Base-by-base conservation (phyloP, 2,888 invertebrate species). In the Caenorhabditis wallacei region DNA sequence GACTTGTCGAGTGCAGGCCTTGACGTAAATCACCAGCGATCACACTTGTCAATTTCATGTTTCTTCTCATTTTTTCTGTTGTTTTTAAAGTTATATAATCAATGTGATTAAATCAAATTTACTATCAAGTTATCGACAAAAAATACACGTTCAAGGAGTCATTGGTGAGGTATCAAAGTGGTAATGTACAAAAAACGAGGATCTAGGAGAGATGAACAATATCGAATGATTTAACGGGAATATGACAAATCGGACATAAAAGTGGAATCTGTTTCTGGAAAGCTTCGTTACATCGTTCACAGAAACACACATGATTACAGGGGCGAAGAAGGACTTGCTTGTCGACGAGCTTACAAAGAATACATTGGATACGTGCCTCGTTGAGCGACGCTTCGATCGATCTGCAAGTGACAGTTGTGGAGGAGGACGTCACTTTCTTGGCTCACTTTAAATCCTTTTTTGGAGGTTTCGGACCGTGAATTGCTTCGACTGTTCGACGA, bases 231-330 rank as follows among this genome's bases (percentile, higher is more conserved):
- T 82, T 22, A 8, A 74, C 71, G 22, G 57, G 72, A 7, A 64
- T 43, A 40, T 76, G 63, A 53, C 86, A 86, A 37, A 86, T 78
- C 4, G 86, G 86, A 24, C 86, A 86, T 0, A 69, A 7, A 22
- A 46, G 66, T 0, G 63, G 59, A 4, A 48, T 66, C 53, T 80
- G 76, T n/a, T 61, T 63, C 68, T 79, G 75, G 22, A 86, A 63
- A 20, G 80, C 82, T 13, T 82, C 76, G 24, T 78, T 72, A 68
- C 86, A 86, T 10, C 59, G 48, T 43, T 84, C 75, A 43, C 86
- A 86, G 13, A 86, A 66, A 48, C 86, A 86, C 10, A 86, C 54
- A 71, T 86, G 86, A 46, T 82, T 80, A 63, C 86, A 86, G 10
- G 86, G 86, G 1, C 82, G 80, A 22, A 86, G 78, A 16, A 86